Percentiles rank a stretch among this genome's conserved stretches.
Conservation (phyloP, 2,888 invertebrate genomes). For the Busseola fusca region DNA sequence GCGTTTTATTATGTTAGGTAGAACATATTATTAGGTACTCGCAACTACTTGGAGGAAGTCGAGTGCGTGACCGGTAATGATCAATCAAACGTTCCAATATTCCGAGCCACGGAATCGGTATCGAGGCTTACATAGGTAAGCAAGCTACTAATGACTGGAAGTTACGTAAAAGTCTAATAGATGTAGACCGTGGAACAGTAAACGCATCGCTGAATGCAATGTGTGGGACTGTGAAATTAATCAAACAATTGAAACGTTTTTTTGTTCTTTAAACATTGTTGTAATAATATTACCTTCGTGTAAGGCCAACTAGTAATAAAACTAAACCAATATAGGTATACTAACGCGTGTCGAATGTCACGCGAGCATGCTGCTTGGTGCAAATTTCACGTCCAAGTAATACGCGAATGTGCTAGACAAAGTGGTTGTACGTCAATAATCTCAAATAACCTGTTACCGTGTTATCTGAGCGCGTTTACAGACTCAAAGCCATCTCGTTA, state of each 20-base stretch:
- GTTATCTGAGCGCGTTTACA: conserved; percentile 71
- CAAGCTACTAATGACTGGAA: conserved; percentile 54
- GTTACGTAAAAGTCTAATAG: conserved; percentile 43
- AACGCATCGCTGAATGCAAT: conserved; percentile 41
- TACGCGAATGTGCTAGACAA: conserved; percentile 42
- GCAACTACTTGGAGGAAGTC: conserved; percentile 54
- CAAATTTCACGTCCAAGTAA: conserved; percentile 38
- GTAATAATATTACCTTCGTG: conserved; percentile 29
- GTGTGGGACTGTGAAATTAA: conserved; percentile 35
- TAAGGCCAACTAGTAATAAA: conserved; percentile 15
- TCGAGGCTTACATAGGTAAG: conserved; percentile 33
- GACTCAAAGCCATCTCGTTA: conserved; percentile 81
- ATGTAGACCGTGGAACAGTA: conserved; percentile 35
- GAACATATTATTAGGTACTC: conserved; percentile 11
- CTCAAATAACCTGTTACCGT: conserved; percentile 69
- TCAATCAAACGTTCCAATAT: conserved; percentile 68
- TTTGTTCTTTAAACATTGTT: conserved; percentile 6
- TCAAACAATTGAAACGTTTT: conserved; percentile 8
- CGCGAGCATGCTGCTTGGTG: conserved; percentile 21
- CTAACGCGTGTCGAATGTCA: conserved; percentile 14
- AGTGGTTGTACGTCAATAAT: conserved; percentile 63
- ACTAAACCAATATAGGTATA: conserved; percentile 17
- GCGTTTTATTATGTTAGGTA: conserved; percentile 33
- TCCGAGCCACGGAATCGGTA: conserved; percentile 58
- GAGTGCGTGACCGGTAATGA: conserved; percentile 68